Percentiles rank a stretch among this genome's conserved stretches.
Evolutionary conservation across 1,140 invertebrate genomes (phyloP).

Genomic region (Drosophila nannoptera): DNA sequence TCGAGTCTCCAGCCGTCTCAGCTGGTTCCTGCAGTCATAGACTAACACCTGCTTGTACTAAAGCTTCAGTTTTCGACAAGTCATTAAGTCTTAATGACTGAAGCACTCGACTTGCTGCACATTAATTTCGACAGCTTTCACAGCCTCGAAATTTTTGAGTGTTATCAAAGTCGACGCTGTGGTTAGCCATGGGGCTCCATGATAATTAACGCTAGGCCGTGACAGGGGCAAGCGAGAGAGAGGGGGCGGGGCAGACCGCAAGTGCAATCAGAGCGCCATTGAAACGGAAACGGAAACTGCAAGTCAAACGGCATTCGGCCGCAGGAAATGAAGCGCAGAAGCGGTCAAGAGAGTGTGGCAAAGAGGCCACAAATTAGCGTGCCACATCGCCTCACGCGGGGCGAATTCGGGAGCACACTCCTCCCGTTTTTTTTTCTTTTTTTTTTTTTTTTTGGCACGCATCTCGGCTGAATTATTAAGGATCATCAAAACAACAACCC

Average conservation of each 20-base stretch:
- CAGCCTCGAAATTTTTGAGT: constrained; percentile 14
- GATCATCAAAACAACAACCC: constrained; percentile 35
- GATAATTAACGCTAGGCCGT: constrained; percentile 59
- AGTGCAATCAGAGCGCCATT: constrained; percentile 76
- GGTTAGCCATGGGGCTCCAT: constrained; percentile 43
- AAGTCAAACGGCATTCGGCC: constrained; percentile 72
- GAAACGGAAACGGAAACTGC: constrained; percentile 76
- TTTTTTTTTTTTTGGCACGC: constrained; percentile 5
- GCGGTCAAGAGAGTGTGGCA: constrained; percentile 26
- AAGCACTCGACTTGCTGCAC: background rate
- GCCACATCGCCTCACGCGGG: constrained; percentile 29
- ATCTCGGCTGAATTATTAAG: constrained; percentile 70
- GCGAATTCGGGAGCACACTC: background rate
- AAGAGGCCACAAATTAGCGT: constrained; percentile 65
- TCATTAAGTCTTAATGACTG: constrained; percentile 4
- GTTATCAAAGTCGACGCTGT: constrained; percentile 48
- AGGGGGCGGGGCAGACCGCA: constrained; percentile 51
- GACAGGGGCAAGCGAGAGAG: background rate
- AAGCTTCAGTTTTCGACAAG: background rate
- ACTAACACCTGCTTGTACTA: background rate
- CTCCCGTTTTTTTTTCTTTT: constrained; percentile 9
- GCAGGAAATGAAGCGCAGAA: constrained; percentile 73
- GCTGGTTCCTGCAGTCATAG: background rate
- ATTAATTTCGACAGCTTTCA: constrained; percentile 5
- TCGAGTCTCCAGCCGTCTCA: too few species aligned